A percentile compares a stretch with the other conserved stretches of the same genome.
These are phyloP conservation scores for Formicarius rufipectus DNA, from an alignment of 2,113 vertebrate genomes.

Conservation along the genomic window DNA sequence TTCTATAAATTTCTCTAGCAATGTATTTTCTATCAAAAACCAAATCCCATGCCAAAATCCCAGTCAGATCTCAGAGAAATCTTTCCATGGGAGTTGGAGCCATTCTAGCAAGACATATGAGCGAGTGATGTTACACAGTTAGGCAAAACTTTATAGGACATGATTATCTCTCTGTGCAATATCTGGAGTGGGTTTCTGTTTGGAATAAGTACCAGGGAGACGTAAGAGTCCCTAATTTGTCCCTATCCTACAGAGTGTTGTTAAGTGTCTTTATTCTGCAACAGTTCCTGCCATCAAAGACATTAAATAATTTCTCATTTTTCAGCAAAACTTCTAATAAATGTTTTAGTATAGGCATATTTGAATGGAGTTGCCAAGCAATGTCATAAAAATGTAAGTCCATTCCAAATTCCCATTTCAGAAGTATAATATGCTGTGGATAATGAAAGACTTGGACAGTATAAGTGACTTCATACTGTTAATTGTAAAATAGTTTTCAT, in stretches of 20 bases:
- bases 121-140: background rate
- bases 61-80: background rate
- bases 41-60: background rate
- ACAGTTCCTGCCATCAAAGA: background rate
- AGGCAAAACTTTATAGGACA: background rate
- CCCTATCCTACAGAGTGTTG: background rate
- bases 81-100: background rate
- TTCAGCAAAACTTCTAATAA: background rate
- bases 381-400: background rate
- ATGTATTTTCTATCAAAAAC: background rate
- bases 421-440: background rate
- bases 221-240: background rate
- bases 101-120: background rate
- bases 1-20: background rate
- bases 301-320: background rate
- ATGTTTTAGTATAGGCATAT: background rate
- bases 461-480: background rate
- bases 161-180: background rate
- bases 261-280: background rate
- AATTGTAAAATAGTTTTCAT: background rate
- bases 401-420: background rate
- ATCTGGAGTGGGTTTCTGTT: background rate
- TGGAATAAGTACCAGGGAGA: background rate
- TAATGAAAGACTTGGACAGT: background rate
- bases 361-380: background rate